Percentiles rank a stretch among this genome's conserved stretches.
Evolutionary conservation across 2,113 vertebrate species (phyloP).

Genomic region (Triplophysa rosa): DNA sequence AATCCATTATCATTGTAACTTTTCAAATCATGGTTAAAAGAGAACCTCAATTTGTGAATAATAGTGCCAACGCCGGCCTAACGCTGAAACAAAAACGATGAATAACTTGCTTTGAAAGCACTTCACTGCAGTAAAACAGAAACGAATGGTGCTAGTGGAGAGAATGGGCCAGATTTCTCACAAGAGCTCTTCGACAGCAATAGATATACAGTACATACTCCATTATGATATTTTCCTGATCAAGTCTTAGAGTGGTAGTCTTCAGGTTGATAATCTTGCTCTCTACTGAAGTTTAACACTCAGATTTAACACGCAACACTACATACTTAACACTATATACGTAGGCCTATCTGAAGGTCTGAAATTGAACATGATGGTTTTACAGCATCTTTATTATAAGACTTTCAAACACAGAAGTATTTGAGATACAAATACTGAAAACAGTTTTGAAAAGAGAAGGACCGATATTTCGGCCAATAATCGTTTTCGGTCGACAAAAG

Average conservation of each 20-base stretch:
- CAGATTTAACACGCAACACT: no score
- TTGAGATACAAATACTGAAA: no score
- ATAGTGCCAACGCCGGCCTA: constrained; percentile 16
- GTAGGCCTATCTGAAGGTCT: not conserved
- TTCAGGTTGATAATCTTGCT: no score
- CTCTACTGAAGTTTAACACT: no score
- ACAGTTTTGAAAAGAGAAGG: no score
- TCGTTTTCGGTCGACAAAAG: no score
- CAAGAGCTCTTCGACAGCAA: constrained; percentile 23
- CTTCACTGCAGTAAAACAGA: not conserved
- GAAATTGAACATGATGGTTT: not conserved
- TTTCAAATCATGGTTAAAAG: constrained; percentile 25
- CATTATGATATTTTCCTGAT: not conserved
- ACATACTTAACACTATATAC: no score
- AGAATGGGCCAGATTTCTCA: constrained; percentile 9
- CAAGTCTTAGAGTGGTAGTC: not conserved
- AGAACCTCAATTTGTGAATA: constrained; percentile 25
- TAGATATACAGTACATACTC: constrained; percentile 15
- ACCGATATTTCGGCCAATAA: no score
- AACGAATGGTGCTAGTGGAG: not conserved
- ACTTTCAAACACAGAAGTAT: no score
- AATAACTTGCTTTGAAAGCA: constrained; percentile 25
- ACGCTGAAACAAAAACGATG: not conserved
- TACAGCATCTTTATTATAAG: no score
- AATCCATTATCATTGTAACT: constrained; percentile 24